phyloP scores from a whole-genome alignment of 2,113 vertebrate genomes.

The Fregetta grallaria region DNA sequence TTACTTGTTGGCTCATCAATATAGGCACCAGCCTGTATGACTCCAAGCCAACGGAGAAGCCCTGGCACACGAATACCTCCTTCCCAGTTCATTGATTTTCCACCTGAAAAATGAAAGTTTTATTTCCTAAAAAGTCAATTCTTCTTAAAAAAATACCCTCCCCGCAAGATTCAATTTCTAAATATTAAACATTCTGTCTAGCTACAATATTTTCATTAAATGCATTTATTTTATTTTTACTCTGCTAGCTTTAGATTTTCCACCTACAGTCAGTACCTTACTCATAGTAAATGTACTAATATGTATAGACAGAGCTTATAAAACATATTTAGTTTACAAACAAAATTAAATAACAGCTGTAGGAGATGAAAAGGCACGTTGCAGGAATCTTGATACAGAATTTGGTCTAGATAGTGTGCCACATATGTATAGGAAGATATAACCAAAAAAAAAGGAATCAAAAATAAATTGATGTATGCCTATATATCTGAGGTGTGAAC shows the following conservation, averaged over 20 bases:
- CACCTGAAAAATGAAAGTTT: conserved; percentile 69
- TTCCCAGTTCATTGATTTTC: conserved; percentile 89
- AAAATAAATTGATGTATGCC: neutral
- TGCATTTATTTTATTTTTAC: neutral
- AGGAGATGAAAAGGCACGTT: neutral
- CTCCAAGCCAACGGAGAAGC: conserved; percentile 78
- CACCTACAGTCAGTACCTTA: neutral
- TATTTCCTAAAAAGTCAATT: neutral
- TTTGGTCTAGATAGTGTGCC: neutral
- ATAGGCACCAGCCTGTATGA: conserved; percentile 56
- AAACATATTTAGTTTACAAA: neutral
- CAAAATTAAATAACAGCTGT: neutral
- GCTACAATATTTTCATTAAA: neutral
- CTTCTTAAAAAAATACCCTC: neutral
- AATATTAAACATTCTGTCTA: neutral
- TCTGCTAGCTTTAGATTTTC: neutral
- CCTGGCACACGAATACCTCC: conserved; percentile 89
- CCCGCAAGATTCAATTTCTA: neutral
- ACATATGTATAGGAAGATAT: neutral
- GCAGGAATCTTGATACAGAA: neutral
- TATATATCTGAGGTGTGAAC: neutral
- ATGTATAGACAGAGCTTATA: neutral
- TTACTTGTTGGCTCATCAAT: conserved; percentile 85
- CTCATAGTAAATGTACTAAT: neutral
- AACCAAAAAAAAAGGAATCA: neutral